Evolutionary conservation across 1,140 invertebrate species (phyloP).

Genomic region (Drosophila arawakana): DNA sequence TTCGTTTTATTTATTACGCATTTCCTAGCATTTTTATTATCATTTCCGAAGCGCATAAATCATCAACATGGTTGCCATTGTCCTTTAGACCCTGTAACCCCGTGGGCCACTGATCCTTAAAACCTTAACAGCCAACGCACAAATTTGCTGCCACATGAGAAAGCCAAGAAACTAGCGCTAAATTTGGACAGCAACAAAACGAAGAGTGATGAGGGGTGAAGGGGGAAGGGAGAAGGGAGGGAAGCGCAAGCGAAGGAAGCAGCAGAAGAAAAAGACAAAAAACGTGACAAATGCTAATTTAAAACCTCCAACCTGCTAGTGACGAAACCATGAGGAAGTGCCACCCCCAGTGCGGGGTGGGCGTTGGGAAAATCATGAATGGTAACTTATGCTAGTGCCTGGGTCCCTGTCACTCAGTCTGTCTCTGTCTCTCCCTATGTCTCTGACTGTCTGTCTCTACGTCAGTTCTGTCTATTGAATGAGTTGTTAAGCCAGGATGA

Average conservation of each 20-base stretch:
- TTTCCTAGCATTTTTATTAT: slow-evolving; percentile 81
- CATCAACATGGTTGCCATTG: slow-evolving; percentile 51
- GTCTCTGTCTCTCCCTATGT: slow-evolving; percentile 2
- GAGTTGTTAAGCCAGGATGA: slow-evolving; percentile 82
- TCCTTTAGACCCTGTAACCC: slow-evolving; percentile 19
- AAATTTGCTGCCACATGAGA: slow-evolving; percentile 59
- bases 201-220: neutral
- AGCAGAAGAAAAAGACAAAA: slow-evolving; percentile 47
- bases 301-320: slow-evolving; percentile 64
- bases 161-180: slow-evolving; percentile 65
- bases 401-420: slow-evolving; percentile 17
- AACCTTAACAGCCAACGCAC: slow-evolving; percentile 31
- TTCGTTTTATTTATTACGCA: slow-evolving; percentile 81
- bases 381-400: slow-evolving; percentile 70
- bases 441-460: slow-evolving; percentile 26
- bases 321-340: neutral
- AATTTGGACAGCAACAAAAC: slow-evolving; percentile 52
- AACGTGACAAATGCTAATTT: slow-evolving; percentile 83
- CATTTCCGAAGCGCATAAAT: slow-evolving; percentile 79
- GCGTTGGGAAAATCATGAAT: slow-evolving; percentile 64
- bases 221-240: slow-evolving; percentile 1
- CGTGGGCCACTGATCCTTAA: slow-evolving; percentile 30
- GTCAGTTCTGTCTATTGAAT: slow-evolving; percentile 66
- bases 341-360: slow-evolving; percentile 6
- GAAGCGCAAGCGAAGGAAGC: slow-evolving; percentile 7